Conservation (phyloP, 2,888 invertebrate genomes). For the Cremastinae sp. region DNA sequence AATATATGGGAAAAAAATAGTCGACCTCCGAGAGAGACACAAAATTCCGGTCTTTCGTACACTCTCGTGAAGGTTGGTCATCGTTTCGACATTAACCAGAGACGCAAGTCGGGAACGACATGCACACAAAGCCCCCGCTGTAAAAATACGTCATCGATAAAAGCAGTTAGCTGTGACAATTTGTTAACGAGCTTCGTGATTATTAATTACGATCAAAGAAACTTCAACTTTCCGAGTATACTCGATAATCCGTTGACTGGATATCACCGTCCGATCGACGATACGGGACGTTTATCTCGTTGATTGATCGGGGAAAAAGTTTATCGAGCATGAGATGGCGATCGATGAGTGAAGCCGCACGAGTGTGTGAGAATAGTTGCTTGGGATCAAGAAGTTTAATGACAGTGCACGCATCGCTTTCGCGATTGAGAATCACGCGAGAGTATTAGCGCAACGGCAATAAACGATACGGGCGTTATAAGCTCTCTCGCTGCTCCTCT, state of each 20-base stretch:
- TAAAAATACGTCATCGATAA: no score
- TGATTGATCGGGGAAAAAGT: background rate
- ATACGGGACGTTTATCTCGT: background rate
- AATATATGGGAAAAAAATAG: no score
- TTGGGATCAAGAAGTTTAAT: constrained; percentile 9
- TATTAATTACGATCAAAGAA: background rate
- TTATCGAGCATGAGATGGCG: background rate
- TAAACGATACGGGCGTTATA: constrained; percentile 13
- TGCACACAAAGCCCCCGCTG: no score
- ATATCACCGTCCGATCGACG: background rate
- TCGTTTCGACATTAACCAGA: no score
- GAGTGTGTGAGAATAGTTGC: constrained; percentile 5
- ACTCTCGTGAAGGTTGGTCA: no score
- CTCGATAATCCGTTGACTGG: background rate
- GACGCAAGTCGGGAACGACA: no score
- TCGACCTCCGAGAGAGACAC: no score
- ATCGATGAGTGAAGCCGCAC: constrained; percentile 7
- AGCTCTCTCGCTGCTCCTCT: background rate
- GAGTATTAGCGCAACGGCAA: constrained; percentile 5
- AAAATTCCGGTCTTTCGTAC: no score
- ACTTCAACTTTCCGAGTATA: background rate
- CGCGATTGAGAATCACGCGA: constrained; percentile 10
- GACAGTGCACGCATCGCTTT: background rate
- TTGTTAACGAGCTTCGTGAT: no score
- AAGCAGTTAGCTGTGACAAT: no score